Evolutionary conservation across 2,888 invertebrate genomes (phyloP), one percentile per base, ranked within the genome.

Genomic region (Saturnia japonica): DNA sequence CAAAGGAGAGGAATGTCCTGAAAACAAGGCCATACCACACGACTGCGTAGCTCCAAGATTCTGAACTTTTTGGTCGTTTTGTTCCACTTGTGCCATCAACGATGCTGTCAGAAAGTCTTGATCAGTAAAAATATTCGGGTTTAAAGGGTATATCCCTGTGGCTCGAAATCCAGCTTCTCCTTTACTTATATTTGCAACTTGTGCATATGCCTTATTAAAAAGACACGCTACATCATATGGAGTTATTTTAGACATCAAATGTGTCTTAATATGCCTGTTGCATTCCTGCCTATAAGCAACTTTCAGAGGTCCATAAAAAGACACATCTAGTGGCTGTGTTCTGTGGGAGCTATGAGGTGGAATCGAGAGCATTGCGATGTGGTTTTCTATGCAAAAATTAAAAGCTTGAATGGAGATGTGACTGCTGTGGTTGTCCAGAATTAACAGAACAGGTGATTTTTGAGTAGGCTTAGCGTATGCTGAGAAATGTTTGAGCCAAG

Each of bases 371-470:
- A 78, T 77, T 71, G 73, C 70, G 34, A 74, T 67, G 51, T 72
- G 28, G 57, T 73, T 73, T 28, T 45, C 45, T 66, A 78, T 79
- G 72, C 77, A 80, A 77, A 72, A 76, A 73, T 78, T 75, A 75
- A 79, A 71, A 43, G 70, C 75, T 42, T 68, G 62, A 72, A 79
- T 72, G 9, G 76, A 77, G 68, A 78, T 78, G 73, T 68, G 66
- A 43, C 12, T 12, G 43, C 43, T 43, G 9, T 80, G 79, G 73
- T 79, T 81, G 45, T 80, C 77, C 22, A 79, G 68, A 47, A 79
- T 77, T 72, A 87, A 77, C 45, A 88, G 72, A 28, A 86, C 77
- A 34, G 84, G 86, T 75, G 80, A 74, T 57, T 84, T 80, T 74
- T 76, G 64, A 40, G 81, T 78, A n/a, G 85, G 84, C 64, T 85